These are phyloP conservation scores for Argyresthia goedartella DNA, from an alignment of 2,888 invertebrate species.

Conservation along the genomic window DNA sequence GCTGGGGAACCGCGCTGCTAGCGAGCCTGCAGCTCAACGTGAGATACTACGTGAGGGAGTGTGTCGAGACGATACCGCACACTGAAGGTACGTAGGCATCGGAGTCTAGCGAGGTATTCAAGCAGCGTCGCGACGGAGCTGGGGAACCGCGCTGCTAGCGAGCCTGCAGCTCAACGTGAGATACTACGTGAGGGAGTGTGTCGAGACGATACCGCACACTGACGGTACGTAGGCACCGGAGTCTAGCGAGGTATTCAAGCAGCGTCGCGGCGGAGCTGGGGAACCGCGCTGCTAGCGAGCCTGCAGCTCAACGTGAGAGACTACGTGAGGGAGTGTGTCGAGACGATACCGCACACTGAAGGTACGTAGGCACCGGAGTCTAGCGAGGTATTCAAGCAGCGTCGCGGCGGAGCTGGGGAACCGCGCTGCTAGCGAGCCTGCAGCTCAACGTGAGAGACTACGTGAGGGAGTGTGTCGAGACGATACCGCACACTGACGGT, in stretches of 20 bases:
- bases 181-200: constrained; percentile 74
- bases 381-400: too few relatives aligned
- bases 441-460: neutral
- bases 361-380: constrained; percentile 7
- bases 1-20: constrained; percentile 83
- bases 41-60: constrained; percentile 54
- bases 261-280: constrained; percentile 72
- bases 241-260: constrained; percentile 30
- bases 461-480: constrained; percentile 85
- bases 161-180: neutral
- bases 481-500: constrained; percentile 71
- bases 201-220: constrained; percentile 83
- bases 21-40: constrained; percentile 86
- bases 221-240: constrained; percentile 8
- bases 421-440: constrained; percentile 18
- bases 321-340: constrained; percentile 63
- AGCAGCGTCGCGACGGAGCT: too few relatives aligned
- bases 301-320: constrained; percentile 82
- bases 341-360: constrained; percentile 76
- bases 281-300: constrained; percentile 85
- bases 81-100: constrained; percentile 9
- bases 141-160: constrained; percentile 24
- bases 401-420: too few relatives aligned
- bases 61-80: constrained; percentile 82
- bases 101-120: too few relatives aligned